These are phyloP conservation scores for Lepidostoma basale DNA, from an alignment of 1,140 invertebrate species.

Conservation along the genomic window DNA sequence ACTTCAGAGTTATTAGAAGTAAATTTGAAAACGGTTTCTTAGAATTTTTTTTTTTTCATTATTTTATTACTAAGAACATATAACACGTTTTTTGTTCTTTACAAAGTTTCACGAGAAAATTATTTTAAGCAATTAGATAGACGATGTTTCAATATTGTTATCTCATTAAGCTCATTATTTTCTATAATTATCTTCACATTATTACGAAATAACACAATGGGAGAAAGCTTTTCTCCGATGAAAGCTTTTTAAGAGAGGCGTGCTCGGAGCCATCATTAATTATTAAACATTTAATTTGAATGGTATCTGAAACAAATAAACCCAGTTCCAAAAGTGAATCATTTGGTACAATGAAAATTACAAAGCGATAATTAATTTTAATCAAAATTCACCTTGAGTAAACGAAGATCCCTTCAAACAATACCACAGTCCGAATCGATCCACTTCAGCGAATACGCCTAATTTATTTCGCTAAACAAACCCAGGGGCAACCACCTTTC, in stretches of 20 bases:
- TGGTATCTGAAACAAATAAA: slow-evolving; percentile 10
- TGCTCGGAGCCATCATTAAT: slow-evolving; percentile 9
- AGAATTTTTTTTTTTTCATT: too few species aligned
- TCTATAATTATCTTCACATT: too few species aligned
- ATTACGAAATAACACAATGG: too few species aligned
- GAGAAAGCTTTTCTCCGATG: too few species aligned
- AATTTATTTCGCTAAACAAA: slow-evolving; percentile 38
- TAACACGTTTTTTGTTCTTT: too few species aligned
- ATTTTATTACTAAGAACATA: too few species aligned
- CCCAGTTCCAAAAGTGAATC: slow-evolving; percentile 3
- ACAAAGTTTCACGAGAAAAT: too few species aligned
- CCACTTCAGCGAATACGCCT: slow-evolving; percentile 27
- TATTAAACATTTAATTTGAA: slow-evolving; percentile 20
- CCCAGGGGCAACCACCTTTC: slow-evolving; percentile 17
- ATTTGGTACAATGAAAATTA: slow-evolving; percentile 23
- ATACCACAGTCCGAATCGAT: slow-evolving; percentile 30
- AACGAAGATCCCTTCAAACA: slow-evolving; percentile 32
- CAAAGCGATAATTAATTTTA: slow-evolving; percentile 31
- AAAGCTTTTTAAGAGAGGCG: not conserved
- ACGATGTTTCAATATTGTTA: too few species aligned
- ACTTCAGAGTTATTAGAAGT: too few species aligned
- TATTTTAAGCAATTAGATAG: too few species aligned
- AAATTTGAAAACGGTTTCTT: too few species aligned
- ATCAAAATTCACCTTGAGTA: slow-evolving; percentile 33
- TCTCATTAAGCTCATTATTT: too few species aligned